A percentile compares a stretch with the other conserved stretches of the same genome.
Conservation (phyloP, 2,888 invertebrate species). For the Drosophila phalerata region DNA sequence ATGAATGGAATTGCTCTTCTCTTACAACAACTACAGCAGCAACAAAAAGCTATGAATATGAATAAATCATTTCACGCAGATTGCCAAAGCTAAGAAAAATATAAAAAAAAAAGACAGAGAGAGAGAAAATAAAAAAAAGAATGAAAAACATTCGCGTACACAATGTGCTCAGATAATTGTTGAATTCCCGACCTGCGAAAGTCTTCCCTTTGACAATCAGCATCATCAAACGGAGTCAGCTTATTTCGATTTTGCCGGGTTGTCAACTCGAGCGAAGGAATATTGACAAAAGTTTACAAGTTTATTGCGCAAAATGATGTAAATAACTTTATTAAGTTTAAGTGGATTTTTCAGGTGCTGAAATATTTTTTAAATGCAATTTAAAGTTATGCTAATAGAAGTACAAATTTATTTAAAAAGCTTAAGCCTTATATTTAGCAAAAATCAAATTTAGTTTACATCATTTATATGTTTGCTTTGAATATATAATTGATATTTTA, state of each 20-base stretch:
- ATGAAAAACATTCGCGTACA: conserved; percentile 24
- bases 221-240: conserved; percentile 46
- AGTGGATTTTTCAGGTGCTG: conserved; percentile 11
- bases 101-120: conserved; percentile 21
- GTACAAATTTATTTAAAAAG: background rate
- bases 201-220: conserved; percentile 67
- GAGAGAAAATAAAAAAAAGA: background rate
- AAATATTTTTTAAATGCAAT: background rate
- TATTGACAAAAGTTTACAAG: conserved; percentile 34
- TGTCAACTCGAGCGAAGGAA: conserved; percentile 38
- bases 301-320: conserved; percentile 29
- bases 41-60: conserved; percentile 76
- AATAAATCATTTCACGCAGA: conserved; percentile 82
- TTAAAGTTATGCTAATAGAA: background rate
- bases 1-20: conserved; percentile 63
- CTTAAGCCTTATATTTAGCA: too few species aligned
- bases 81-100: conserved; percentile 72
- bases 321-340: conserved; percentile 33
- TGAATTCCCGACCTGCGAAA: conserved; percentile 19
- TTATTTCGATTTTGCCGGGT: conserved; percentile 35
- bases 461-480: too few species aligned
- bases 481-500: too few species aligned
- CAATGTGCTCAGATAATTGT: conserved; percentile 18
- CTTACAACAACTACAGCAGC: conserved; percentile 31
- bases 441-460: too few species aligned